Base-by-base conservation (phyloP, 2,113 vertebrate species). In the Ornithorhynchus anatinus region DNA sequence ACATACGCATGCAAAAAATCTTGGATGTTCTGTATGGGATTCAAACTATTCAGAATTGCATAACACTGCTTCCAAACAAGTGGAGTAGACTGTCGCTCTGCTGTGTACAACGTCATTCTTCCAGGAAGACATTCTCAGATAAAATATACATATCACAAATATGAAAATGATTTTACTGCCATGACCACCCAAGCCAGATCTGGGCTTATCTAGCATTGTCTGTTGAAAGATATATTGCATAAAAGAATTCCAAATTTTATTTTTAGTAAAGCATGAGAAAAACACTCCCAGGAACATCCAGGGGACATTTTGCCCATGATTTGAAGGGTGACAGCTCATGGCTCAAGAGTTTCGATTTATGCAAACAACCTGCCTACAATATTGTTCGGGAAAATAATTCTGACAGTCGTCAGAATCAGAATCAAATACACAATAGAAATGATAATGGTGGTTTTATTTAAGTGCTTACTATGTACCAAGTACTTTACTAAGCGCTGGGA, bases 161-260 rank as follows among this genome's bases (percentile, higher is more conserved):
- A 76, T 35, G 60, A 74, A 79, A 52, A 56, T 54, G 72, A 53
- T 53, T 77, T 42, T 48, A 74, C 44, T 72, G 59, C n/a, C 31
- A 15, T 42, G 40, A 69, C 17, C 75, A 71, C 23, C 36, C 39
- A 16, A 6, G 61, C 23, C 43, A 76, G 45, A 74, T 27, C 54
- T 52, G 29, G 37, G 31, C 69, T 87, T 87, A 83, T 83, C 82
- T 77, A 16, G n/a, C n/a, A n/a, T 81, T 23, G 25, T 10, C 25
- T 50, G 54, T 61, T 69, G 59, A 83, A 72, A 79, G 69, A 61
- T 51, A 38, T 69, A 53, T 44, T 85, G 42, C 1, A 3, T 79
- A 69, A 69, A 81, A 81, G 67, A 79, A 69, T 76, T 76, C 53
- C 68, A 78, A 58, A 33, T 60, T 83, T 75, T 83, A 77, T 83